phyloP scores from a whole-genome alignment of 1,140 invertebrate species.

The Euura lappo region DNA sequence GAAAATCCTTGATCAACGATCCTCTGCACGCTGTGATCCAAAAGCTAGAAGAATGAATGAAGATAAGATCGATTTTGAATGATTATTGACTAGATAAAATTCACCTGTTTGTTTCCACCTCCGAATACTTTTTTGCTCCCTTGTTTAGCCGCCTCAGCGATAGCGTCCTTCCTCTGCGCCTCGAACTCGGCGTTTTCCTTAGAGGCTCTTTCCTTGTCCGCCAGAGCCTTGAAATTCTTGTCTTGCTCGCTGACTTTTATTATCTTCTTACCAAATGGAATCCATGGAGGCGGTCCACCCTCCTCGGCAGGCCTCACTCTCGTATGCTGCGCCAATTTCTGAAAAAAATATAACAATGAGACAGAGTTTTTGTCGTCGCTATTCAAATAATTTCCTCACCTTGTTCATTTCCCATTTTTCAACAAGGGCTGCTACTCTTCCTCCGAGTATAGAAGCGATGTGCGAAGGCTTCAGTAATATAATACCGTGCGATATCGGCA shows the following conservation, averaged over 20 bases:
- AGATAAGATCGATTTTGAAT: slow-evolving; percentile 25
- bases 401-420: slow-evolving; percentile 91
- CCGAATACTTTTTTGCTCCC: slow-evolving; percentile 69
- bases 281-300: slow-evolving; percentile 86
- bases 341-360: slow-evolving; percentile 19
- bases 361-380: not conserved
- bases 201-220: slow-evolving; percentile 64
- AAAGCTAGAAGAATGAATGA: slow-evolving; percentile 52
- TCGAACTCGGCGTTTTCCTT: slow-evolving; percentile 84
- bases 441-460: slow-evolving; percentile 75
- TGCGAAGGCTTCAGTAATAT: slow-evolving; percentile 72
- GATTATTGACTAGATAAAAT: slow-evolving; percentile 17
- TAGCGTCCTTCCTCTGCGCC: slow-evolving; percentile 81
- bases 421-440: slow-evolving; percentile 79
- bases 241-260: slow-evolving; percentile 67
- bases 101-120: slow-evolving; percentile 75
- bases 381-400: slow-evolving; percentile 47
- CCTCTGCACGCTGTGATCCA: slow-evolving; percentile 81
- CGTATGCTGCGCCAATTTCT: slow-evolving; percentile 77
- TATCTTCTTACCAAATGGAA: slow-evolving; percentile 85
- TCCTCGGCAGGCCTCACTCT: slow-evolving; percentile 66
- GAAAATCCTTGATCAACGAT: slow-evolving; percentile 82
- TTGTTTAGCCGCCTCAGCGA: slow-evolving; percentile 82
- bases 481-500: slow-evolving; percentile 68
- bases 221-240: slow-evolving; percentile 74